Percentiles rank a stretch among this genome's conserved stretches.
These are phyloP conservation scores for Zaprionus vittiger DNA, from an alignment of 1,140 invertebrate species.

Conservation along the genomic window DNA sequence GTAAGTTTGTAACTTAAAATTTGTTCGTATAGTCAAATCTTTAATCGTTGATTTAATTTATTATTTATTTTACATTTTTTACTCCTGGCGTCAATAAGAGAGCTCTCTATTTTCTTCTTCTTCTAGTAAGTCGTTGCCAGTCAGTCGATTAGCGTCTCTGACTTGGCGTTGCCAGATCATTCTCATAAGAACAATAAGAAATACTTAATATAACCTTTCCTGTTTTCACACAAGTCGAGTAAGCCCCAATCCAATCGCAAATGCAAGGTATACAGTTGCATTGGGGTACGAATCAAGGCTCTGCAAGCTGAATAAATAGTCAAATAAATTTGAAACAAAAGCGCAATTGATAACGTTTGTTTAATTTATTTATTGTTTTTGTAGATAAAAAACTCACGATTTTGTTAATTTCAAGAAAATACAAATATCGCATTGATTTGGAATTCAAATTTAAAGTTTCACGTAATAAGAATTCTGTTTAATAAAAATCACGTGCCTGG, in stretches of 20 bases:
- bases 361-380: neutral
- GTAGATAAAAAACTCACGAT: neutral
- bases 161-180: no score
- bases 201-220: no score
- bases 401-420: neutral
- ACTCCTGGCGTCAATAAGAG: no score
- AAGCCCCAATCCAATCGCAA: neutral
- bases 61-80: no score
- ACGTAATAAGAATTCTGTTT: neutral
- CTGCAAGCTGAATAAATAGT: constrained; percentile 3
- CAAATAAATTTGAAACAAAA: neutral
- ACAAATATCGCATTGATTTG: neutral
- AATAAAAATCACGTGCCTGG: neutral
- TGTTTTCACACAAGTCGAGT: neutral
- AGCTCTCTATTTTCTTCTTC: no score
- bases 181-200: no score
- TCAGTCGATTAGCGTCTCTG: no score
- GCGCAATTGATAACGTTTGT: constrained; percentile 2
- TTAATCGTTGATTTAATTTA: no score
- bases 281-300: neutral
- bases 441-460: neutral
- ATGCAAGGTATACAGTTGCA: neutral
- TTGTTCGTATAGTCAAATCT: no score
- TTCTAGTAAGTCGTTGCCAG: no score
- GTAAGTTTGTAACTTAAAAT: no score